Percentiles rank a stretch among this genome's conserved stretches.
These are phyloP conservation scores for Panzeria rudis DNA, from an alignment of 2,888 invertebrate species.

Conservation along the genomic window DNA sequence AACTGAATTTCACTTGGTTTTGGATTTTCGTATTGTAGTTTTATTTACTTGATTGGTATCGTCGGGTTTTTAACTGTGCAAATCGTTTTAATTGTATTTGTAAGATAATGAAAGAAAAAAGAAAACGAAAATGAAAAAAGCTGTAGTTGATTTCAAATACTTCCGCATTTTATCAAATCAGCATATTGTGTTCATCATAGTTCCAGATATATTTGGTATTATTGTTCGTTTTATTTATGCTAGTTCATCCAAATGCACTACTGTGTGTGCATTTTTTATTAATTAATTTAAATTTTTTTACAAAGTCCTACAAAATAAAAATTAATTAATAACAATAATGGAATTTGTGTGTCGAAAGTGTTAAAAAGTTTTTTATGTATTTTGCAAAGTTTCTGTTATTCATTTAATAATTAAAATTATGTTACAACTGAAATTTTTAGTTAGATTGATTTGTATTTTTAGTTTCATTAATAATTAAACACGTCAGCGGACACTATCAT, in stretches of 20 bases:
- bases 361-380: not conserved
- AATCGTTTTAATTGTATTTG: slow-evolving; percentile 53
- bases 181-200: slow-evolving; percentile 34
- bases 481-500: too few species aligned
- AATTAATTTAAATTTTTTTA: slow-evolving; percentile 30
- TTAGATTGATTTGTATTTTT: not conserved
- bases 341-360: not conserved
- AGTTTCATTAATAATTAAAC: too few species aligned
- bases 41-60: slow-evolving; percentile 22
- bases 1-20: slow-evolving; percentile 51
- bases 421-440: not conserved
- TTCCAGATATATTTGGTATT: slow-evolving; percentile 9
- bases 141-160: slow-evolving; percentile 42
- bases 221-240: slow-evolving; percentile 1
- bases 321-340: not conserved
- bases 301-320: not conserved
- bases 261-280: slow-evolving; percentile 7
- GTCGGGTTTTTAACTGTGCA: slow-evolving; percentile 19
- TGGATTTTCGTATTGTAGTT: slow-evolving; percentile 8
- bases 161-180: slow-evolving; percentile 64
- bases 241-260: slow-evolving; percentile 10
- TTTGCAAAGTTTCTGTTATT: not conserved
- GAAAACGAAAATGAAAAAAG: slow-evolving; percentile 32
- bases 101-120: slow-evolving; percentile 25
- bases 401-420: not conserved